Base-by-base conservation (phyloP, 1,140 invertebrate genomes). In the Dreissena polymorpha region DNA sequence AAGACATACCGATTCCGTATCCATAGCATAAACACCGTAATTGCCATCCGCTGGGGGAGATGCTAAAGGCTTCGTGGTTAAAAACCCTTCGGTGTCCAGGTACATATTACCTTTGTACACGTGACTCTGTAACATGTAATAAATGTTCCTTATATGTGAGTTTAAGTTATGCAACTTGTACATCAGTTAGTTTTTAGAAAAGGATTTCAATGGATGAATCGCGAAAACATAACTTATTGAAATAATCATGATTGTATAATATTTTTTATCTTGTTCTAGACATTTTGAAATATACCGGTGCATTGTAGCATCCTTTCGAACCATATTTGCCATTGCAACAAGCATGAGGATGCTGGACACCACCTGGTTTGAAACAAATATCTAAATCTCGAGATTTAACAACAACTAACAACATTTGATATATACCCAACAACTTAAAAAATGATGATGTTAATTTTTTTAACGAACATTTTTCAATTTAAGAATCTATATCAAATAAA, bases 71-170 rank as follows among this genome's bases (percentile, higher is more conserved):
- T 69, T 14, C 3, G 75, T 78, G 14, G 25, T 67, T 27, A 16
- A 8, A 27, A 68, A 78, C 16, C 75, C 75, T 14, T 50, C 16
- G 18, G 68, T 21, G 64, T 78, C 75, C n/a, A 69, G 39, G 65
- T 78, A 78, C 49, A 68, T n/a, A 21, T 78, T 78, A 8, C 63
- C 75, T 23, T 69, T 78, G 64, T 78, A 68, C n/a, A 78, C 75
- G 23, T 78, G 75, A 49, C 64, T 78, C 75, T 78, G 23, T 5
- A 39, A 39, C 8, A 39, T 39, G 39, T 39, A 5, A 39, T 39
- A 8, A 39, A 39, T 39, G 39, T 39, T 39, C 39, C 39, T 39
- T 39, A 39, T 5, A 2, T 39, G 39, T 8, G 3, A 39, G 2
- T 39, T 2, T 39, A 39, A 39, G 39, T 39, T 39, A 39, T 39